Base-by-base conservation (phyloP, 2,797 vertebrate genomes). In the Melanogrammus aeglefinus region DNA sequence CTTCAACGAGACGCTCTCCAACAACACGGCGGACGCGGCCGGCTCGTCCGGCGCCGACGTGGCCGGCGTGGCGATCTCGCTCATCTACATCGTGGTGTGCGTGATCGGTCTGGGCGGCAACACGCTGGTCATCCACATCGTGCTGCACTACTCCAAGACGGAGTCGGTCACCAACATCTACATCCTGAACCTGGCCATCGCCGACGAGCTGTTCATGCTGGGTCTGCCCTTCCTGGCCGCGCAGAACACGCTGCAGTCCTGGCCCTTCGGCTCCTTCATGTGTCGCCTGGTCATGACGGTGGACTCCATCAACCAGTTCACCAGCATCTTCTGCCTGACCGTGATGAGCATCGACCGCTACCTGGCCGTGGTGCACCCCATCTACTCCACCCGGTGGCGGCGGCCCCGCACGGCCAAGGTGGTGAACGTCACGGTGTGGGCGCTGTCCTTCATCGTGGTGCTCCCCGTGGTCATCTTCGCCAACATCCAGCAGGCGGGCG, bases 101-200 rank as follows among this genome's bases (percentile, higher is more conserved):
- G 86, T 93, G 0, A 86, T 96, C 0, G 97, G 98, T 39, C 94
- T 99, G 33, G 96, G 96, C 0, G 98, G 98, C 10, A 99, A 99
- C 84, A 93, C 95, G 0, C 77, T 99, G 80, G 97, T 99, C 87
- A 99, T 99, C 78, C 98, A 99, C 0, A 97, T 99, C 18, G 96
- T 99, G 73, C 89, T 99, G 83, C 95, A 96, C 3, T 96, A 98
- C 8, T 96, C 97, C 73, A 98, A 98, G 92, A 98, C 96, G 72
- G 97, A 98, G 84, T 99, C 97, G 0, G 98, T 98, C 77, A 99
- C 98, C 86, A 99, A 99, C 88, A 98, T 99, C 84, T 99, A 99
- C 91, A 99, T 99, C 90, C 94, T 99, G 18, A 99, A 99, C 85
- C 84, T 99, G 18, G 98, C 98, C 0, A 94, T 99, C 6, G 97